Evolutionary conservation across 2,888 invertebrate genomes (phyloP), one percentile per base, ranked within the genome.

Genomic region (Stenodera caucasica): DNA sequence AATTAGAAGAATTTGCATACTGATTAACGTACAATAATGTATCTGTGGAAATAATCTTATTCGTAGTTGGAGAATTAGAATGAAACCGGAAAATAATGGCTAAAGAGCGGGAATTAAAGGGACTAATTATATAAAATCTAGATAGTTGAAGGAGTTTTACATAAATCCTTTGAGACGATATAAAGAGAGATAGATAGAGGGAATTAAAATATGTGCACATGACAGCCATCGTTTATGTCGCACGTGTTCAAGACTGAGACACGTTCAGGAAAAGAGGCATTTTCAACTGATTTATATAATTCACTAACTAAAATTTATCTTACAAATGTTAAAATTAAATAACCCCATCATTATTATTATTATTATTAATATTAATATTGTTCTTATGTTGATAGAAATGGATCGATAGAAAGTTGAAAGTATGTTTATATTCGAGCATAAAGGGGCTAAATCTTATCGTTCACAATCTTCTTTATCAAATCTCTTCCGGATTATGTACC

Each of bases 141-240:
- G n/a, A n/a, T n/a, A n/a, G n/a, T n/a, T n/a, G n/a, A n/a, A n/a
- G n/a, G 11, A 5, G 26, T 5, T 30, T 30, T 1, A 30, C n/a
- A 33, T 33, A 33, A 33, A 33, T 33, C 33, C 4, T 33, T 30
- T 30, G 30, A 30, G 7, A 69, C 5, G 26, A 5, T 4, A 68
- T 67, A 62, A 67, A 67, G 63, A 63, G 59, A 69, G 69, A 69
- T 69, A 69, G 63, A 69, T 63, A 26, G 60, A 60, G 65, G 37
- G 68, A 69, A 69, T 70, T 70, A 68, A 70, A 69, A 67, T 69
- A 67, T 69, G 68, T 69, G 70, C 58, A 68, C 63, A 65, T 63
- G 67, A 67, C 66, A 65, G 61, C 67, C 66, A 64, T 67, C 67
- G 62, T 63, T 68, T 66, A 68, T 60, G 65, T 60, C 58, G 66